phyloP scores from a whole-genome alignment of 92 coral and sea anemone genomes.

The Umimayanthus kanabou region DNA sequence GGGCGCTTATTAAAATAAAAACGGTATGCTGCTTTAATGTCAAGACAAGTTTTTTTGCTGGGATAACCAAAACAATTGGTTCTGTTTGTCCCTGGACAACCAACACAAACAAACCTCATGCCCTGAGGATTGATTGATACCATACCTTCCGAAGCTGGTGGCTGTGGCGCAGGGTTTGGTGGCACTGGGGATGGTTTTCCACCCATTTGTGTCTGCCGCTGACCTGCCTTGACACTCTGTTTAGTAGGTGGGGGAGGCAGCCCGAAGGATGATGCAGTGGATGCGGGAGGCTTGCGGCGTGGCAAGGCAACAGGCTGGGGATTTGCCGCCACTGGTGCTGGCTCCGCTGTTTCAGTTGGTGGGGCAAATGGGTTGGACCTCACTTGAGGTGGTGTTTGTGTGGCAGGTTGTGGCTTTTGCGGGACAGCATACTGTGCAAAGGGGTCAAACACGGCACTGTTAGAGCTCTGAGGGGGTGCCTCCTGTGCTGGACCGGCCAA shows the following conservation, averaged over 20 bases:
- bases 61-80: too few relatives aligned
- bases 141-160: slow-evolving; percentile 39
- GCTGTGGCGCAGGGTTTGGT: slow-evolving; percentile 22
- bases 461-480: slow-evolving; percentile 11
- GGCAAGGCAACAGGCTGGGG: slow-evolving; percentile 37
- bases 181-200: slow-evolving; percentile 40
- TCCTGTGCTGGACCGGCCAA: slow-evolving; percentile 15
- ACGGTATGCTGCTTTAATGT: too few relatives aligned
- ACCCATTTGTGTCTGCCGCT: slow-evolving; percentile 51
- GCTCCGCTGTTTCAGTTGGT: background rate
- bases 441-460: slow-evolving; percentile 41
- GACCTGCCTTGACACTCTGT: slow-evolving; percentile 88
- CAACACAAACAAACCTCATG: too few relatives aligned
- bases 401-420: slow-evolving; percentile 20
- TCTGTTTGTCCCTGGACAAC: too few relatives aligned
- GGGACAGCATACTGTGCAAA: slow-evolving; percentile 37
- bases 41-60: too few relatives aligned
- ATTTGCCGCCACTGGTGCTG: slow-evolving; percentile 1
- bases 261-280: slow-evolving; percentile 43
- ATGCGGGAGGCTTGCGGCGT: slow-evolving; percentile 40
- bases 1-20: too few relatives aligned
- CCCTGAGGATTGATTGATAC: background rate
- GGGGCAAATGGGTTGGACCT: slow-evolving; percentile 25
- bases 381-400: slow-evolving; percentile 20
- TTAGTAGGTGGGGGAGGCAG: slow-evolving; percentile 98